Conservation (phyloP, 2,113 vertebrate genomes). For the Naja naja region DNA sequence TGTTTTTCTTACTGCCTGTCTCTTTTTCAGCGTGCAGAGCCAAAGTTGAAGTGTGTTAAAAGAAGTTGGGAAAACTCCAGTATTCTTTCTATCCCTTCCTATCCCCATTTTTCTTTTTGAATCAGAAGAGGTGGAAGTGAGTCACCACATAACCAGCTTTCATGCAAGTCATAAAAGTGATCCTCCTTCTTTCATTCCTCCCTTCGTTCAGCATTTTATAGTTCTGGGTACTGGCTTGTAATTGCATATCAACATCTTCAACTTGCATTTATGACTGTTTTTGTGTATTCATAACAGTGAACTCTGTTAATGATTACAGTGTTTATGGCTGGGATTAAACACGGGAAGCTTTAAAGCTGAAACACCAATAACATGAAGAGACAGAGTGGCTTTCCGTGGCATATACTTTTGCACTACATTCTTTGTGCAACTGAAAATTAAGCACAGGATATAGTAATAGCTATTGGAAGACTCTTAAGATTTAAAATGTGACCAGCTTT, state of each 20-base stretch:
- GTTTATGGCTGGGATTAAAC: slow-evolving; percentile 60
- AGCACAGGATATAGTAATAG: not conserved
- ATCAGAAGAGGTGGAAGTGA: not conserved
- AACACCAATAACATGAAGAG: slow-evolving; percentile 44
- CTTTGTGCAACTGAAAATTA: not conserved
- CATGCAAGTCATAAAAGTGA: not conserved
- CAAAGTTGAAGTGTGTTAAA: not conserved
- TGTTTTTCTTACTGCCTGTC: not conserved
- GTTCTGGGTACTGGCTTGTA: slow-evolving; percentile 33
- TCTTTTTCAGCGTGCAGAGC: not conserved
- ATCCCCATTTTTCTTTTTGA: not conserved
- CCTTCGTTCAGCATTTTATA: slow-evolving; percentile 27
- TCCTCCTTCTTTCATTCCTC: not conserved
- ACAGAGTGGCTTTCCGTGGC: slow-evolving; percentile 29
- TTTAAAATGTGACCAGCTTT: not conserved
- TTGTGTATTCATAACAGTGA: slow-evolving; percentile 40
- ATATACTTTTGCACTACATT: slow-evolving; percentile 6
- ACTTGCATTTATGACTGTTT: slow-evolving; percentile 43
- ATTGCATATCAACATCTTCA: slow-evolving; percentile 38
- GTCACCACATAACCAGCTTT: not conserved
- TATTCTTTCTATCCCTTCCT: not conserved
- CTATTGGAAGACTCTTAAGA: not conserved
- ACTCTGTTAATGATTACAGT: slow-evolving; percentile 56
- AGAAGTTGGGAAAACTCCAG: not conserved
- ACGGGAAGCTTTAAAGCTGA: slow-evolving; percentile 56